Base-by-base conservation (phyloP, 2,888 invertebrate species). In the Lagria hirta region DNA sequence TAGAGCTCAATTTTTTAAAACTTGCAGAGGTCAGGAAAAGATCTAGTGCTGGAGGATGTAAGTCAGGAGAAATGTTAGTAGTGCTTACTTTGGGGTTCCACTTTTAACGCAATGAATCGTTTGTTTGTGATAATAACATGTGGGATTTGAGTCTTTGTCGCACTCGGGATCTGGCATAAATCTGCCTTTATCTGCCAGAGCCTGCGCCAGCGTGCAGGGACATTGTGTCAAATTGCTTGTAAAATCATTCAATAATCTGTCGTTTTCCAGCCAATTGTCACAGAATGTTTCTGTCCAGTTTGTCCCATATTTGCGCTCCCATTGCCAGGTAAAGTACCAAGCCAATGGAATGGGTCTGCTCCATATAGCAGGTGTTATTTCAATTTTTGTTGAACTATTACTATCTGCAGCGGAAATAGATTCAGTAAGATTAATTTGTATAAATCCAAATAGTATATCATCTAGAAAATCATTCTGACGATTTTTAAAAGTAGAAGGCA, bases 81-180 rank as follows among this genome's bases (percentile, higher is more conserved):
- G n/a, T n/a, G 32, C 78, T 79, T 78, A 93, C 94, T 88, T 88
- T 30, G 95, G 93, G 32, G 88, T 83, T 33, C 91, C 92, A 52
- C 90, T 90, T 64, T 87, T 83, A 15, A 97, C 93, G 66, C 98
- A 99, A 69, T 97, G 97, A 16, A 87, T 76, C 23, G 94, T 92
- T 18, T 90, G 91, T 67, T 84, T 83, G 67, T 97, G 93, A 61
- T 89, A 90, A 66, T 84, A 81, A 65, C 95, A 95, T 18, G 83
- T 84, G 0, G 88, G 86, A 70, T 94, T 94, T 1, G 90, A 85
- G 66, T 94, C 93, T 64, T 85, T 88, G 69, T 96, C 95, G 65
- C 96, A 96, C 55, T 86, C 84, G 52, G 83, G 81, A 66, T 96
- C 93, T 0, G 97, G 93, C 70, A 93, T 79, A 68, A 82, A 98